phyloP scores from a whole-genome alignment of 2,797 vertebrate genomes.

The Ctenopoma multispine region DNA sequence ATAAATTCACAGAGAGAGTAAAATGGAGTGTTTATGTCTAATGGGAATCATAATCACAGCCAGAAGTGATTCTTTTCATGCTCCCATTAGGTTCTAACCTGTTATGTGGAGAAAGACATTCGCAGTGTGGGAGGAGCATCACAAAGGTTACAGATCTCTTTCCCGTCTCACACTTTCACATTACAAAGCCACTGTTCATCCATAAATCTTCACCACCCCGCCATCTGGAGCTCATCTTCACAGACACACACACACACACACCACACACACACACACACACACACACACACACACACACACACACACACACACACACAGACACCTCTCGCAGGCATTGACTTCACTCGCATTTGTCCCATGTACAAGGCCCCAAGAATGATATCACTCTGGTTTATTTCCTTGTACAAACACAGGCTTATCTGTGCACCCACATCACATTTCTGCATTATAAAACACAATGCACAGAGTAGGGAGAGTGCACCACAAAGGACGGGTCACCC shows the following conservation, averaged over 20 bases:
- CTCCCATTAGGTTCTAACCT: slow-evolving; percentile 32
- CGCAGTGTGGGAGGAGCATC: slow-evolving; percentile 37
- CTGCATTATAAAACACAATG: slow-evolving; percentile 19
- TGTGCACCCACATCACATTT: slow-evolving; percentile 13
- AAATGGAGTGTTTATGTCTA: slow-evolving; percentile 42
- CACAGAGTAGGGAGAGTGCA: neutral
- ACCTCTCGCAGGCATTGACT: slow-evolving; percentile 66
- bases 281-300: no score
- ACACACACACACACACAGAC: slow-evolving; percentile 24
- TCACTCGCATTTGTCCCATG: slow-evolving; percentile 52
- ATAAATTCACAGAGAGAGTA: neutral
- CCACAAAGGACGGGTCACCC: slow-evolving; percentile 5
- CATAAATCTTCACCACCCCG: slow-evolving; percentile 66
- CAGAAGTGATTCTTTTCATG: slow-evolving; percentile 45
- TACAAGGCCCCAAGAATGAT: slow-evolving; percentile 54
- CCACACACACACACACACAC: slow-evolving; percentile 39
- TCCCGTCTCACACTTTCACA: slow-evolving; percentile 62
- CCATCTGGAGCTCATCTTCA: slow-evolving; percentile 83
- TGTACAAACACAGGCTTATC: slow-evolving; percentile 46
- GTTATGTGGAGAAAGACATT: slow-evolving; percentile 19
- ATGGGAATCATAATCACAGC: slow-evolving; percentile 43
- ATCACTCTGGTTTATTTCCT: slow-evolving; percentile 56
- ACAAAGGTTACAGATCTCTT: slow-evolving; percentile 43
- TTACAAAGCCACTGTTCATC: slow-evolving; percentile 76
- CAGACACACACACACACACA: slow-evolving; percentile 16